Base-by-base conservation (phyloP, 2,888 invertebrate genomes). In the Operophtera brumata region DNA sequence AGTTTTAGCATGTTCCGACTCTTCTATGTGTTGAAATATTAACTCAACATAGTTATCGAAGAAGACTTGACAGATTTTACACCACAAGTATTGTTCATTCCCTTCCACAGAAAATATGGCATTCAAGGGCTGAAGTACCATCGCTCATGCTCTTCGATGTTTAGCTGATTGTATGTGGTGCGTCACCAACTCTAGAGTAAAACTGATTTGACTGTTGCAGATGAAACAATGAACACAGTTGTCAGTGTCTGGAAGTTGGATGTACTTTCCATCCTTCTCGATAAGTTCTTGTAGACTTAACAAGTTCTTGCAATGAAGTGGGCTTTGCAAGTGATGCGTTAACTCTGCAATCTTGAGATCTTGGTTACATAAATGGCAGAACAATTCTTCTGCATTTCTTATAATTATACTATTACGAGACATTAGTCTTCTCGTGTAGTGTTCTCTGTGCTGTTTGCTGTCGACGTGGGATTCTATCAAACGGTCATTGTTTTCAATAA, bases 71-170 rank as follows among this genome's bases (percentile, higher is more conserved):
- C 82, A 83, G 9, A 83, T 65, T 68, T 82, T 83, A 47, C 82
- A 83, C 78, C 77, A 82, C 5, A 82, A 50, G 20, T 76, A 72
- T n/a, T 71, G 62, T 41, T 70, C 61, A 32, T 51, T 66, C n/a
- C 68, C 70, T 47, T 77, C 73, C 0, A 81, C 75, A 11, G 79
- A 76, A 57, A 81, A 79, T 64, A 83, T 79, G 1, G 76, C 82
- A 55, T 83, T 82, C 25, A 71, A 60, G 7, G 80, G 78, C 55
- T 80, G 81, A 1, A 82, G 65, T 10, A 68, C 73, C 57, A 80
- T 76, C 1, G 77, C 64, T 32, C 72, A 65, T 9, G 73, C 74
- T 63, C 71, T 62, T 56, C 43, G 66, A 47, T 82, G 81, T 43
- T 39, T 68, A 7, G 30, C 9, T 12, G 70, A 67, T 26, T 36